Evolutionary conservation across 1,140 invertebrate genomes (phyloP).

Genomic region (Drosophila aff.): DNA sequence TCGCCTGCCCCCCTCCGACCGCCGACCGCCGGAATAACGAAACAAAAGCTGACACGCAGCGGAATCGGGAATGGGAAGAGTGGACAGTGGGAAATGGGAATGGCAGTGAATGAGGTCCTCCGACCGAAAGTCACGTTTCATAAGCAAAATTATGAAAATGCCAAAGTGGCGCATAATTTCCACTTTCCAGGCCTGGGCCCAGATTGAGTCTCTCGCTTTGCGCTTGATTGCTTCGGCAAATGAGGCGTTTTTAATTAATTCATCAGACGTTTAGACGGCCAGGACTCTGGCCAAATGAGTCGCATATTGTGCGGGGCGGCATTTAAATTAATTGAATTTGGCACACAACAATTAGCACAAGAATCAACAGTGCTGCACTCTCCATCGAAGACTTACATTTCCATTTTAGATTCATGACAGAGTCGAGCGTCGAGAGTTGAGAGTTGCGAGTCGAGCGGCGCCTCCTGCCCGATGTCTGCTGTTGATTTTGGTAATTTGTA

Average conservation of each 20-base stretch:
- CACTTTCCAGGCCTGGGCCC: constrained; percentile 35
- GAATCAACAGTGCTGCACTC: constrained; percentile 64
- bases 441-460: neutral
- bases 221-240: constrained; percentile 71
- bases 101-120: constrained; percentile 29
- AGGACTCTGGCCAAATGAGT: constrained; percentile 32
- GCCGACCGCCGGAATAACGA: constrained; percentile 4
- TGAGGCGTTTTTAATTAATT: constrained; percentile 83
- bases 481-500: constrained; percentile 79
- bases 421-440: neutral
- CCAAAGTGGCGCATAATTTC: constrained; percentile 75
- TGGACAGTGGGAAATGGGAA: constrained; percentile 5
- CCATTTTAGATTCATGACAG: constrained; percentile 59
- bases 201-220: constrained; percentile 33
- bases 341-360: constrained; percentile 62
- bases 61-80: constrained; percentile 34
- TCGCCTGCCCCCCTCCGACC: neutral
- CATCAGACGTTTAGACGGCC: constrained; percentile 48
- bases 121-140: constrained; percentile 74
- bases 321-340: constrained; percentile 58
- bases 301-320: constrained; percentile 55
- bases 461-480: constrained; percentile 24
- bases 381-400: constrained; percentile 73
- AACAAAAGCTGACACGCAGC: constrained; percentile 55
- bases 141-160: constrained; percentile 81